Base-by-base conservation (phyloP, 2,888 invertebrate genomes). In the Nomada ferruginata region DNA sequence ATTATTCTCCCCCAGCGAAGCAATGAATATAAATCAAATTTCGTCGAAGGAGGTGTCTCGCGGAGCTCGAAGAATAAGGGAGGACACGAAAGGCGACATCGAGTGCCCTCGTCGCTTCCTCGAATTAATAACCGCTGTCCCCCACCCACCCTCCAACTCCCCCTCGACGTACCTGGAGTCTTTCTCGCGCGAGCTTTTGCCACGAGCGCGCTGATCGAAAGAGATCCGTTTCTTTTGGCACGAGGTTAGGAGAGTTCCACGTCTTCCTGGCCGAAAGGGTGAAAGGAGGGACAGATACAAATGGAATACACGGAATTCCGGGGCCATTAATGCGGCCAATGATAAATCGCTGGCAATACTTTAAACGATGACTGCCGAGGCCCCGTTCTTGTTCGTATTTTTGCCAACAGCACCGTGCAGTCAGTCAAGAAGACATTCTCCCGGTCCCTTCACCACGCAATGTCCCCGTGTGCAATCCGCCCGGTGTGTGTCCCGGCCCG, bases 251-350 rank as follows among this genome's bases (percentile, higher is more conserved):
- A 89, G 89, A 84, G 87, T 83, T 85, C 81, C 84, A 61, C 81
- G 85, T 75, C 83, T 57, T 15, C 78, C 82, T 79, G 81, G 42
- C 9, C 57, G 57, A 55, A 82, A 78, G 85, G 86, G 86, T 70
- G 71, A 57, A 64, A 70, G 50, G 66, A 29, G 71, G 89, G 91
- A 92, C 92, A 91, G 91, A 90, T 92, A 92, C 92, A 92, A 92
- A 92, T 92, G 91, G 90, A 92, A 91, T 91, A 92, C 92, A 91
- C 86, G 90, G 88, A 89, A 91, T 91, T 90, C 90, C 89, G 87
- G 87, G 87, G 85, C 91, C 91, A 92, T 92, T 91, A 92, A 91
- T 91, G 90, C 88, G 87, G 78, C 84, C 91, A 88, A 90, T 92
- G 92, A 92, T 92, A 91, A 92, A 92, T 92, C 89, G 90, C 89